These are phyloP conservation scores for Paragorgia papillata DNA, from an alignment of 92 coral and sea anemone species.

Conservation along the genomic window DNA sequence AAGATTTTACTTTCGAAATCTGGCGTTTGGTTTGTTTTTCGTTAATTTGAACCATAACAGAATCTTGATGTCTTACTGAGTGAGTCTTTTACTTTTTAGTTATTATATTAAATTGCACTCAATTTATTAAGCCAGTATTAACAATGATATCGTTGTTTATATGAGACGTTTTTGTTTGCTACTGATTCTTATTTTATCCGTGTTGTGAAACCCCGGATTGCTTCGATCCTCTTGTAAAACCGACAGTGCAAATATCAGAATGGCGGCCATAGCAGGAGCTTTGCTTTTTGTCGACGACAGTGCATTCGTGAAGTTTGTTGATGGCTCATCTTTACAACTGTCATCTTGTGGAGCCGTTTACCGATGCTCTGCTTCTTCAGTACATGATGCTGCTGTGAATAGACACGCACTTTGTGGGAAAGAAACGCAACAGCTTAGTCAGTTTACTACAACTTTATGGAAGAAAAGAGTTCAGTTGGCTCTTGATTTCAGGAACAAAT, in stretches of 20 bases:
- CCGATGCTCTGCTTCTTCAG: conserved; percentile 24
- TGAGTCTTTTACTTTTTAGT: too few relatives aligned
- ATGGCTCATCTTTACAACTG: conserved; percentile 73
- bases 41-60: too few relatives aligned
- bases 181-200: too few relatives aligned
- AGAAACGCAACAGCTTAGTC: conserved; percentile 65
- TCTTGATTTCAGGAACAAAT: conserved; percentile 68
- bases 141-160: too few relatives aligned
- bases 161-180: too few relatives aligned
- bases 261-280: conserved; percentile 32
- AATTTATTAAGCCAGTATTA: too few relatives aligned
- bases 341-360: conserved; percentile 81
- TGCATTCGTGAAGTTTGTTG: conserved; percentile 61
- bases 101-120: too few relatives aligned
- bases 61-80: too few relatives aligned
- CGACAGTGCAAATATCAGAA: not conserved
- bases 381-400: not conserved
- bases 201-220: conserved; percentile 20
- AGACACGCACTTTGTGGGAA: conserved; percentile 18
- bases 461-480: conserved; percentile 60
- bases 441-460: conserved; percentile 71
- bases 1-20: too few relatives aligned
- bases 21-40: too few relatives aligned
- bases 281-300: conserved; percentile 67
- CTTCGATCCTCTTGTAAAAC: not conserved